Evolutionary conservation across 2,113 vertebrate genomes (phyloP).

Genomic region (Corythoichthys intestinalis): DNA sequence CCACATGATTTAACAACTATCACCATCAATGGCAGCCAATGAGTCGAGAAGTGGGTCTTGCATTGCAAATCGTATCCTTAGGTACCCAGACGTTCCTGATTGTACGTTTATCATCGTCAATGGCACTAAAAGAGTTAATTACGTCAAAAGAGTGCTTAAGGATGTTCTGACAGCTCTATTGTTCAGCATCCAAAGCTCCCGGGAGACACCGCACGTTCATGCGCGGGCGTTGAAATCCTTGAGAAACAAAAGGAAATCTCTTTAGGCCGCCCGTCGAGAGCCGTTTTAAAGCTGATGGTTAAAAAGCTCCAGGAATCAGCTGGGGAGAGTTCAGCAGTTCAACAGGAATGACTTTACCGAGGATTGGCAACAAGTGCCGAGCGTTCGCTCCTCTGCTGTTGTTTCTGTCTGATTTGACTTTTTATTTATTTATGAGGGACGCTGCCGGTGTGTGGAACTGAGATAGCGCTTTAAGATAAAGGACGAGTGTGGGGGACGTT

Average conservation of each 20-base stretch:
- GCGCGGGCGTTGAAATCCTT: slow-evolving; percentile 42
- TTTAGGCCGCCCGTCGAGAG: slow-evolving; percentile 47
- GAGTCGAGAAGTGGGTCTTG: too few species aligned
- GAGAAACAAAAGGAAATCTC: slow-evolving; percentile 56
- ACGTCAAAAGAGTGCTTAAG: background rate
- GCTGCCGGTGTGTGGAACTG: background rate
- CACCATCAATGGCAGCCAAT: too few species aligned
- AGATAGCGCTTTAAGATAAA: background rate
- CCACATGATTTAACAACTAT: too few species aligned
- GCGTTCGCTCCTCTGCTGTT: background rate
- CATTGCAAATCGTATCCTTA: too few species aligned
- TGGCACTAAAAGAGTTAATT: background rate
- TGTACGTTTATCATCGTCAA: background rate
- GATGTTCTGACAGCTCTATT: slow-evolving; percentile 20
- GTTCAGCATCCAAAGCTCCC: slow-evolving; percentile 22
- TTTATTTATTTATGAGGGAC: background rate
- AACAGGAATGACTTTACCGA: slow-evolving; percentile 30
- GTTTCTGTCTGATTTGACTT: background rate
- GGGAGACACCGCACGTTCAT: slow-evolving; percentile 37
- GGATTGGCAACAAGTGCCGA: slow-evolving; percentile 23
- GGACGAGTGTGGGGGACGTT: background rate
- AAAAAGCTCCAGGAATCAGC: slow-evolving; percentile 47
- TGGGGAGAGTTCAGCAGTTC: slow-evolving; percentile 50
- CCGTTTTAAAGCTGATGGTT: slow-evolving; percentile 50
- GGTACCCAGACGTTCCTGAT: too few species aligned